Base-by-base conservation (phyloP, 2,888 invertebrate species). In the Apomyelois bistriatella region DNA sequence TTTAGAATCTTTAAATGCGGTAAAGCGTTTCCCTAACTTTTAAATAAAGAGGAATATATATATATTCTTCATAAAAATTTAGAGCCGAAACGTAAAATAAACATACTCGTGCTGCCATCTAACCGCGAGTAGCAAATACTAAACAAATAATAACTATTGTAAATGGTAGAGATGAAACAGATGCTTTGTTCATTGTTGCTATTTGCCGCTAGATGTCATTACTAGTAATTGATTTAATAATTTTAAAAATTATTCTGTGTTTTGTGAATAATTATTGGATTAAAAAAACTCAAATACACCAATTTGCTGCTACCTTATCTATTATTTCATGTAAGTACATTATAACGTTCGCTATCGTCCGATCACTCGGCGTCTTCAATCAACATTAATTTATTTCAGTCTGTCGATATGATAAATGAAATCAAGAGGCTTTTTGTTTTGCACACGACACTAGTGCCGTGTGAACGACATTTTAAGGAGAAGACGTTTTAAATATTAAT, bases 391-490 rank as follows among this genome's bases (percentile, higher is more conserved):
- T 32, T 38, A 46, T 10, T 46, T 13, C 17, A 35, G 32, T 32
- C 13, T 9, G 13, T 48, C 10, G 16, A 16, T 30, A 12, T 66
- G 64, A 58, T 61, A 66, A 62, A 60, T 64, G 57, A 68, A 53
- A 52, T 59, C 55, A 54, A 58, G 66, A 70, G 68, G 68, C 70
- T 70, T 62, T 22, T 62, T 35, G 46, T 35, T 16, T 69, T 76
- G 73, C 77, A 56, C 77, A 69, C 78, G 72, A 53, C 69, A 65
- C 76, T 68, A 47, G 86, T 82, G 85, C 57, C 85, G 86, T 63
- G 85, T 76, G 85, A 73, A 76, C 65, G 54, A 60, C 40, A 63
- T 59, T 85, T n/a, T 85, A 88, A 88, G 84, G 76, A 43, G 77
- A 66, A 66, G 72, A 28, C 13, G 1, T 7, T 7, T 22, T n/a